Percentiles rank a stretch among this genome's conserved stretches.
These are phyloP conservation scores for Champsocephalus gunnari DNA, from an alignment of 2,797 vertebrate genomes.

Conservation along the genomic window DNA sequence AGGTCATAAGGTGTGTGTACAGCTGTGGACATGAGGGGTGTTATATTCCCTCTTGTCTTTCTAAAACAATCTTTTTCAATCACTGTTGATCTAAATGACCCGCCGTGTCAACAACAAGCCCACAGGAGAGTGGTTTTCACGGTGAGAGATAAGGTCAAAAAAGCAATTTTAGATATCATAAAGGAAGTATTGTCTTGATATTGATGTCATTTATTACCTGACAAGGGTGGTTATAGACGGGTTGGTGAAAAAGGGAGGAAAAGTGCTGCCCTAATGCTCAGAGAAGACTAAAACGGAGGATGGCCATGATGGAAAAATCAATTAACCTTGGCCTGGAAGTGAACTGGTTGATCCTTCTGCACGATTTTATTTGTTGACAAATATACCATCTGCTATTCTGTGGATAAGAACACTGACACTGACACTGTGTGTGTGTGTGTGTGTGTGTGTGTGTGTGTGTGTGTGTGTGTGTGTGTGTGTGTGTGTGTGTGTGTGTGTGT, in stretches of 20 bases:
- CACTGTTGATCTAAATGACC: slow-evolving; percentile 77
- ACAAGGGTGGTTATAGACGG: slow-evolving; percentile 55
- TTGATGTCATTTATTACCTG: slow-evolving; percentile 80
- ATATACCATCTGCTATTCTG: slow-evolving; percentile 68
- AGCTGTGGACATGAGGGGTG: slow-evolving; percentile 26
- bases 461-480: slow-evolving; percentile 5
- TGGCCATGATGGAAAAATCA: slow-evolving; percentile 77
- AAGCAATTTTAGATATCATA: slow-evolving; percentile 77
- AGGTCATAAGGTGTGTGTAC: slow-evolving; percentile 27
- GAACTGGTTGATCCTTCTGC: slow-evolving; percentile 76
- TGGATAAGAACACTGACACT: slow-evolving; percentile 27
- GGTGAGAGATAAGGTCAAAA: slow-evolving; percentile 76
- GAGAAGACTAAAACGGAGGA: slow-evolving; percentile 64
- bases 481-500: slow-evolving; percentile 4
- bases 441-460: slow-evolving; percentile 4
- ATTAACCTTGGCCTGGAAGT: slow-evolving; percentile 80
- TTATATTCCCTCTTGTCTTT: slow-evolving; percentile 50
- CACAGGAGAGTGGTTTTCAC: slow-evolving; percentile 70
- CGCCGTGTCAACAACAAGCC: slow-evolving; percentile 69
- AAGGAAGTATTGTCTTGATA: slow-evolving; percentile 72
- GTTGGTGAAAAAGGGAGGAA: slow-evolving; percentile 44
- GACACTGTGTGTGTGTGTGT: slow-evolving; percentile 19
- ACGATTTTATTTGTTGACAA: slow-evolving; percentile 80
- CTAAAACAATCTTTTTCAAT: slow-evolving; percentile 76
- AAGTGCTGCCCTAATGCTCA: slow-evolving; percentile 59